These are phyloP conservation scores for Yponomeuta malinellus DNA, from an alignment of 2,888 invertebrate genomes.

Conservation along the genomic window DNA sequence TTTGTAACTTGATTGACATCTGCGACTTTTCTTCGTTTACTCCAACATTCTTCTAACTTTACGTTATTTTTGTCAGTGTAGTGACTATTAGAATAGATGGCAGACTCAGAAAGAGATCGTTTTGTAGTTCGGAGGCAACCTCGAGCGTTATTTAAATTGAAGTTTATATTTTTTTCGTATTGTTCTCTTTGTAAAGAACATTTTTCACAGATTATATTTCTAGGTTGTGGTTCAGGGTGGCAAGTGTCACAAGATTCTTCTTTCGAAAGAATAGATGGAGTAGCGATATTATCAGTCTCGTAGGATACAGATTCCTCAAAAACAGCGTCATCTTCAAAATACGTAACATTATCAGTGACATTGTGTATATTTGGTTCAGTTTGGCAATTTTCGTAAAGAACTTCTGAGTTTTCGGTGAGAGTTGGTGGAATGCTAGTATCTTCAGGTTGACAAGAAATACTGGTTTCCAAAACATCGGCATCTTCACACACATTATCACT, in stretches of 20 bases:
- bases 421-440: neutral
- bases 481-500: neutral
- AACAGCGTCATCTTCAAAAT: neutral
- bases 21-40: constrained; percentile 44
- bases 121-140: constrained; percentile 32
- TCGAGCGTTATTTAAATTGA: neutral
- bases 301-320: neutral
- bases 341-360: neutral
- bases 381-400: neutral
- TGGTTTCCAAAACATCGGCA: neutral
- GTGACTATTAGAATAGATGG: constrained; percentile 29
- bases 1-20: constrained; percentile 27
- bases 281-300: neutral
- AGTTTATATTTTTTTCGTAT: neutral
- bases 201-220: neutral
- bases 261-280: neutral
- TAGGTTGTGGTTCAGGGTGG: neutral
- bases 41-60: constrained; percentile 30
- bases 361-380: neutral
- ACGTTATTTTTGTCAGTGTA: constrained; percentile 23
- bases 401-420: neutral
- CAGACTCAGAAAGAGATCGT: constrained; percentile 62
- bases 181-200: neutral
- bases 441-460: neutral
- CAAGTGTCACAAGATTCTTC: neutral